Percentiles rank a stretch among this genome's conserved stretches.
Evolutionary conservation across 2,113 vertebrate species (phyloP).

Genomic region (Edolisoma coerulescens): DNA sequence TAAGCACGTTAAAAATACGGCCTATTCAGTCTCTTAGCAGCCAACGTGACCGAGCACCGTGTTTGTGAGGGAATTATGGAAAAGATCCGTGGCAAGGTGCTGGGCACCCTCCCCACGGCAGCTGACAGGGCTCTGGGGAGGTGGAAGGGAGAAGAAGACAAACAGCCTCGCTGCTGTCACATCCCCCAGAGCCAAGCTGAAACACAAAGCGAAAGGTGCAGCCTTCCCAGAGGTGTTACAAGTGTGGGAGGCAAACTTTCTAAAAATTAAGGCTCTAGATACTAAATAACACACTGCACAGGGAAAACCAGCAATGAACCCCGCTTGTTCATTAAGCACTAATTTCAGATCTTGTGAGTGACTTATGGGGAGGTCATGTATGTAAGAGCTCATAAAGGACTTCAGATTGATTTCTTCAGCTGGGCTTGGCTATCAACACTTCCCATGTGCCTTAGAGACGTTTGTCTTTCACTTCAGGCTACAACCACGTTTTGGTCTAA

Average conservation of each 20-base stretch:
- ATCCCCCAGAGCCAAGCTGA: not conserved
- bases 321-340: not conserved
- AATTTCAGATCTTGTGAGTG: not conserved
- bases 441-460: not conserved
- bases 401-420: not conserved
- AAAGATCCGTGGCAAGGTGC: not conserved
- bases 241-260: not conserved
- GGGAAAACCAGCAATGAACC: not conserved
- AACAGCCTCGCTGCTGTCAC: not conserved
- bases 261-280: not conserved
- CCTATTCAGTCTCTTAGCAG: not conserved
- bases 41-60: not conserved
- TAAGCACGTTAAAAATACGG: accelerated
- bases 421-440: not conserved
- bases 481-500: not conserved
- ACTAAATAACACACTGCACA: not conserved
- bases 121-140: not conserved
- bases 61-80: not conserved
- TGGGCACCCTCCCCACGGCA: not conserved
- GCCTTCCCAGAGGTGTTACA: not conserved
- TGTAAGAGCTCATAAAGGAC: not conserved
- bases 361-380: not conserved
- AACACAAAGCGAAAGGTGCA: not conserved
- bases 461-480: not conserved
- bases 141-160: not conserved